phyloP scores from a whole-genome alignment of 2,797 vertebrate genomes.

The Meda fulgida region DNA sequence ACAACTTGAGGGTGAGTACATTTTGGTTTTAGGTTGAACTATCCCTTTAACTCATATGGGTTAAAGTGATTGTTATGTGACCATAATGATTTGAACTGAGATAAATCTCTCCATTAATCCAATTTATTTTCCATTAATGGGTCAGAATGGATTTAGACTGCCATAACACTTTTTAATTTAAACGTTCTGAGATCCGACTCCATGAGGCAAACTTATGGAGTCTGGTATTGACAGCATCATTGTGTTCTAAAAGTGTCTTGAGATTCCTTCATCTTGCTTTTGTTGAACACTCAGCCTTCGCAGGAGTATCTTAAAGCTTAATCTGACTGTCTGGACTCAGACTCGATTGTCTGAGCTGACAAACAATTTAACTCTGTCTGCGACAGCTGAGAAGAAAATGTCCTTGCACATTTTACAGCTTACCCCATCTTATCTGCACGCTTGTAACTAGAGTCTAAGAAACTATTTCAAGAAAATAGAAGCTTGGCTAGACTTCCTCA shows the following conservation, averaged over 20 bases:
- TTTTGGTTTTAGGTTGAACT: not conserved
- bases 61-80: not conserved
- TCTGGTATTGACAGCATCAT: slow-evolving; percentile 44
- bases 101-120: slow-evolving; percentile 1
- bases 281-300: slow-evolving; percentile 34
- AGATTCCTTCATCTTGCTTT: slow-evolving; percentile 41
- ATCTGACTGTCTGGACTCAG: slow-evolving; percentile 29
- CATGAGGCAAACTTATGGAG: not conserved
- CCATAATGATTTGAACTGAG: not conserved
- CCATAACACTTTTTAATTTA: slow-evolving; percentile 28
- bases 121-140: slow-evolving; percentile 13
- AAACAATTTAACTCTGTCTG: slow-evolving; percentile 51
- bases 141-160: slow-evolving; percentile 8
- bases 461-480: slow-evolving; percentile 5
- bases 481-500: not conserved
- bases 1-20: not conserved
- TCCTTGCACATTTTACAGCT: slow-evolving; percentile 18
- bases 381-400: slow-evolving; percentile 28
- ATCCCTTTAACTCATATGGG: not conserved
- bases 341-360: slow-evolving; percentile 54
- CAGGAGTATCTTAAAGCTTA: slow-evolving; percentile 45
- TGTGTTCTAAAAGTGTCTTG: slow-evolving; percentile 46
- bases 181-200: slow-evolving; percentile 1
- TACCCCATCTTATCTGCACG: slow-evolving; percentile 16
- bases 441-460: slow-evolving; percentile 15